Conservation (phyloP, 1,140 invertebrate genomes). For the Trialeurodes vaporariorum region DNA sequence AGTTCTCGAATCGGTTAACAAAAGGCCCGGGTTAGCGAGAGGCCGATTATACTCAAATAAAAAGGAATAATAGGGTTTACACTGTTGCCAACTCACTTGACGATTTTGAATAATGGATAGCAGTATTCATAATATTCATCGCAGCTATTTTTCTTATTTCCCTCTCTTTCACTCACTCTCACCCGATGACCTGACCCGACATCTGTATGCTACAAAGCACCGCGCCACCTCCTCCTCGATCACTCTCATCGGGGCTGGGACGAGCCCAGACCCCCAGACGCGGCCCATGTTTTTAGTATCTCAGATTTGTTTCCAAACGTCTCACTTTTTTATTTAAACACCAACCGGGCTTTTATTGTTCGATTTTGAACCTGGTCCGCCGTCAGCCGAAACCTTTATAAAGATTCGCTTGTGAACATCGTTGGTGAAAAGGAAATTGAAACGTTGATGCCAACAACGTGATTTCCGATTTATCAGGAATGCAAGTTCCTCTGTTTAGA, state of each 20-base stretch:
- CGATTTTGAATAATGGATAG: not conserved
- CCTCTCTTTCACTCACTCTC: not conserved
- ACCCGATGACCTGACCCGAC: not conserved
- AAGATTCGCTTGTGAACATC: too few species aligned
- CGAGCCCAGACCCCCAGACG: too few species aligned
- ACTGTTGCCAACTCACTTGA: not conserved
- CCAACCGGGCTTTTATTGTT: not conserved
- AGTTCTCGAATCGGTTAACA: not conserved
- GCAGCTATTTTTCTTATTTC: not conserved
- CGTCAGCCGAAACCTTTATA: too few species aligned
- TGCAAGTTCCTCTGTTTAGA: too few species aligned
- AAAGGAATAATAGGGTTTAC: not conserved
- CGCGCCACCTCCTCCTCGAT: too few species aligned
- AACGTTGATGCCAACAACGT: too few species aligned
- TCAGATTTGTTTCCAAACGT: not conserved
- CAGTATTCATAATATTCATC: too few species aligned
- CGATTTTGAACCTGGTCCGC: too few species aligned
- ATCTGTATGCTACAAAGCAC: not conserved
- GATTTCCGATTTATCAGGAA: too few species aligned
- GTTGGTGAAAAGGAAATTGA: too few species aligned
- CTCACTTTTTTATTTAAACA: not conserved
- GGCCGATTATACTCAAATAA: conserved; percentile 1
- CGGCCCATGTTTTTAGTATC: too few species aligned
- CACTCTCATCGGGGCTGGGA: too few species aligned
- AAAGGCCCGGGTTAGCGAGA: not conserved